A percentile compares a stretch with the other conserved stretches of the same genome.
Evolutionary conservation across 1,140 invertebrate genomes (phyloP).

Genomic region (Zaprionus vittiger): DNA sequence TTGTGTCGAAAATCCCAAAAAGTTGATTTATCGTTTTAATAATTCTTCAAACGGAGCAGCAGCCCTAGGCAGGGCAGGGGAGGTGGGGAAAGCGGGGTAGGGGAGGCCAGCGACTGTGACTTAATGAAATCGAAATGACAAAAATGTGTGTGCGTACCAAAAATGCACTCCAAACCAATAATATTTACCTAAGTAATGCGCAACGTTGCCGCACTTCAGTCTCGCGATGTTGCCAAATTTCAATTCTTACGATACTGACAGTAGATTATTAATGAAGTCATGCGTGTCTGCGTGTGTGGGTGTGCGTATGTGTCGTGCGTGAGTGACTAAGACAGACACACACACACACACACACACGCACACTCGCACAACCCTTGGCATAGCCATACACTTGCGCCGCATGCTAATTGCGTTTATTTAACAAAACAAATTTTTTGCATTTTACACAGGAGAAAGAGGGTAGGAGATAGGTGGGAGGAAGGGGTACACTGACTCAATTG

Average conservation of each 20-base stretch:
- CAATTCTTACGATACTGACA: conserved; percentile 4
- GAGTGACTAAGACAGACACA: conserved; percentile 27
- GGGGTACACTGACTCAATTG: conserved; percentile 54
- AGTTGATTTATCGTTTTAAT: conserved; percentile 82
- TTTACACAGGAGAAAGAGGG: conserved; percentile 14
- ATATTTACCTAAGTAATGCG: conserved; percentile 17
- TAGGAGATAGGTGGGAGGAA: not conserved
- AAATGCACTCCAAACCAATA: conserved; percentile 36
- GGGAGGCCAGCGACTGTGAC: not conserved
- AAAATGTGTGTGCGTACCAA: conserved; percentile 23
- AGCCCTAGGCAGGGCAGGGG: not conserved
- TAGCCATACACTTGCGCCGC: conserved; percentile 35
- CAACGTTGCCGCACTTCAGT: conserved; percentile 17
- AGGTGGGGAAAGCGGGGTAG: not conserved
- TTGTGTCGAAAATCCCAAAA: conserved; percentile 64
- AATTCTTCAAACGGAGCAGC: conserved; percentile 53
- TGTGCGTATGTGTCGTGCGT: conserved; percentile 13
- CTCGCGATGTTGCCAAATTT: conserved; percentile 48
- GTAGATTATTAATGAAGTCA: conserved; percentile 47
- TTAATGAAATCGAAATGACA: conserved; percentile 69
- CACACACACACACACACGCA: conserved; percentile 9
- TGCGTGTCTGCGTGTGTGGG: not conserved
- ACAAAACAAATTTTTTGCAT: conserved; percentile 75
- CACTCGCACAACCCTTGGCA: conserved; percentile 23
- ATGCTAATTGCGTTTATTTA: conserved; percentile 81